phyloP scores from a whole-genome alignment of 2,888 invertebrate genomes.

The Caenorhabditis wallacei region DNA sequence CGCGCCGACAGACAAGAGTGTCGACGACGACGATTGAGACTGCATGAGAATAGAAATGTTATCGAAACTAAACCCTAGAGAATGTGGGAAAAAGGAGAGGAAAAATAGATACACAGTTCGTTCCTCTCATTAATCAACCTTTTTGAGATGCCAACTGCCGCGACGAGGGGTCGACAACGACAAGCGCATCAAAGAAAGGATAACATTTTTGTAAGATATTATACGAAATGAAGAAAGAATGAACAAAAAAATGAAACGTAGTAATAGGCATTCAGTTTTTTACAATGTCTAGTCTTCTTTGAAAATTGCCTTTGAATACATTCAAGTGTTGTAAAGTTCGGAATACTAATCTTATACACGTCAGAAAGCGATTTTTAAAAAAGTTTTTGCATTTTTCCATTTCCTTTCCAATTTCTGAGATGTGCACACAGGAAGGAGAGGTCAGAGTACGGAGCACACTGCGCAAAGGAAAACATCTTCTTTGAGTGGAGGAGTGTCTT shows the following conservation, averaged over 20 bases:
- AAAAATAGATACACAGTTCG: slow-evolving; percentile 39
- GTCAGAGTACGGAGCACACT: slow-evolving; percentile 57
- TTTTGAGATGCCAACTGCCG: slow-evolving; percentile 39
- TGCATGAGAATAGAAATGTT: slow-evolving; percentile 2
- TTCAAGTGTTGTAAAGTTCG: slow-evolving; percentile 17
- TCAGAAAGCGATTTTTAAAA: slow-evolving; percentile 29
- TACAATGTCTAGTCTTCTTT: background rate
- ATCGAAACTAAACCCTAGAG: slow-evolving; percentile 37
- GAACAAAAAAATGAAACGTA: background rate
- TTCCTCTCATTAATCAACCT: slow-evolving; percentile 48
- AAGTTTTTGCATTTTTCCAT: slow-evolving; percentile 23
- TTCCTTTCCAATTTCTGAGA: slow-evolving; percentile 22
- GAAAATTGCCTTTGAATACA: background rate
- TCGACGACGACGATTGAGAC: slow-evolving; percentile 21
- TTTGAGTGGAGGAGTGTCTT: slow-evolving; percentile 52
- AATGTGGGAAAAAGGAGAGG: slow-evolving; percentile 15
- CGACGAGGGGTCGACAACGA: background rate
- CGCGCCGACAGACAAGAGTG: background rate
- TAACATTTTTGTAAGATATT: slow-evolving; percentile 13
- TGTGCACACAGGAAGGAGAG: slow-evolving; percentile 64
- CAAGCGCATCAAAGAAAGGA: slow-evolving; percentile 5
- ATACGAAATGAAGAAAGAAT: slow-evolving; percentile 29
- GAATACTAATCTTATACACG: slow-evolving; percentile 38
- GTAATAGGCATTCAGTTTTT: background rate
- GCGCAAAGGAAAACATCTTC: slow-evolving; percentile 59